These are phyloP conservation scores for Noctua janthina DNA, from an alignment of 2,888 invertebrate genomes.

Conservation along the genomic window DNA sequence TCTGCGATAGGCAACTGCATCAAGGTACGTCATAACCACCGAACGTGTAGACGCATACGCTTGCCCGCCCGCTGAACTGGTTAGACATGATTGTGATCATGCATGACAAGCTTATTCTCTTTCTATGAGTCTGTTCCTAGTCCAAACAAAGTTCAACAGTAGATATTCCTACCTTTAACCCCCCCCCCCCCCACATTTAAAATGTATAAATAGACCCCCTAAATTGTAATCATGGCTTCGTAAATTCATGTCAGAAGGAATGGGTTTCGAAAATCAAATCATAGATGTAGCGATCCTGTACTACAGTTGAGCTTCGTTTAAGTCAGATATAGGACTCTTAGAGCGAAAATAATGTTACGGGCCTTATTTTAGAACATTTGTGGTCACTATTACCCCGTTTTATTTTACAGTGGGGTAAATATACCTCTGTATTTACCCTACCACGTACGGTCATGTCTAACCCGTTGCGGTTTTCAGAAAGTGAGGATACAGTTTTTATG, in stretches of 20 bases:
- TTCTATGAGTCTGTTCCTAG: neutral
- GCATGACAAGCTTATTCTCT: slow-evolving; percentile 42
- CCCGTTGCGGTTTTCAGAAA: slow-evolving; percentile 58
- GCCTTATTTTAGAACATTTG: neutral
- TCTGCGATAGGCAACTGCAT: slow-evolving; percentile 90
- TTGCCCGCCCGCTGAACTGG: slow-evolving; percentile 59
- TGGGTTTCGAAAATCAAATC: neutral
- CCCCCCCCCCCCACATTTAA: neutral
- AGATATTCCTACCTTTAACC: neutral
- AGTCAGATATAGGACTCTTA: neutral
- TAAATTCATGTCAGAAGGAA: neutral
- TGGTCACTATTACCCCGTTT: neutral
- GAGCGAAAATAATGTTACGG: slow-evolving; percentile 22
- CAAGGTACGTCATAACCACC: slow-evolving; percentile 87
- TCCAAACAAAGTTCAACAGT: slow-evolving; percentile 27
- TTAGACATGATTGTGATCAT: slow-evolving; percentile 53
- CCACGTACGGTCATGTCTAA: slow-evolving; percentile 58
- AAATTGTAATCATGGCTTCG: neutral
- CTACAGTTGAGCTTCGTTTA: slow-evolving; percentile 38
- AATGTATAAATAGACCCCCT: neutral
- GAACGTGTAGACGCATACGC: slow-evolving; percentile 73
- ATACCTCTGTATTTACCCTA: neutral
- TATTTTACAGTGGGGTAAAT: neutral
- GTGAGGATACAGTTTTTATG: slow-evolving; percentile 68
- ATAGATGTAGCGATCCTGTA: neutral